Evolutionary conservation across 2,797 vertebrate species (phyloP).

Genomic region (Etheostoma nigrum): DNA sequence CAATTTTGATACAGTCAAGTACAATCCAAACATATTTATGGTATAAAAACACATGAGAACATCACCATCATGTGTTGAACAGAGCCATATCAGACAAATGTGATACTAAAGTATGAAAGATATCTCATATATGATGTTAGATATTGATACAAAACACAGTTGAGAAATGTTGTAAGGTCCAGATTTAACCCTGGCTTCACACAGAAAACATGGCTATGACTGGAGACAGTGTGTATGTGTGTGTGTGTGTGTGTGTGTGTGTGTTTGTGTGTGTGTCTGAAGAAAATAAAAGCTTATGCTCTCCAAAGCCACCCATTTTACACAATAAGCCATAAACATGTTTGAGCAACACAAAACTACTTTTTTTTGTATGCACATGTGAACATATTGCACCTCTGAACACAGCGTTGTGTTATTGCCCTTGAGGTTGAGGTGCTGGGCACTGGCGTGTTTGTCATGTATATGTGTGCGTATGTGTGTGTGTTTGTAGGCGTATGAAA

Average conservation of each 20-base stretch:
- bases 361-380: constrained; percentile 74
- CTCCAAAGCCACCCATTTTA: constrained; percentile 64
- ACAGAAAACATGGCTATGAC: constrained; percentile 73
- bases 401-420: constrained; percentile 58
- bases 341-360: constrained; percentile 78
- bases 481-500: constrained; percentile 38
- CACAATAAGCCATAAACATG: constrained; percentile 78
- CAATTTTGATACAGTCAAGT: constrained; percentile 69
- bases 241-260: constrained; percentile 14
- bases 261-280: constrained; percentile 5
- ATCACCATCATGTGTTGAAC: constrained; percentile 65
- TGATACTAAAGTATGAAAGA: constrained; percentile 68
- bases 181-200: constrained; percentile 73
- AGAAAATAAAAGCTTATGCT: constrained; percentile 49
- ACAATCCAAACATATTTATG: constrained; percentile 68
- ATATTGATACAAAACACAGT: constrained; percentile 77
- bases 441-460: constrained; percentile 48
- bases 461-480: constrained; percentile 22
- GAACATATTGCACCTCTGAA: constrained; percentile 70
- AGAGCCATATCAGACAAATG: constrained; percentile 73
- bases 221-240: constrained; percentile 51
- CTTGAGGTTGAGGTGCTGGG: constrained; percentile 63
- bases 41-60: constrained; percentile 69
- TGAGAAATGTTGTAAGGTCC: constrained; percentile 72
- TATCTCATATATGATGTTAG: constrained; percentile 66